Percentiles rank a stretch among this genome's conserved stretches.
These are phyloP conservation scores for Lamellibrachia satsuma DNA, from an alignment of 2,888 invertebrate species.

Conservation along the genomic window DNA sequence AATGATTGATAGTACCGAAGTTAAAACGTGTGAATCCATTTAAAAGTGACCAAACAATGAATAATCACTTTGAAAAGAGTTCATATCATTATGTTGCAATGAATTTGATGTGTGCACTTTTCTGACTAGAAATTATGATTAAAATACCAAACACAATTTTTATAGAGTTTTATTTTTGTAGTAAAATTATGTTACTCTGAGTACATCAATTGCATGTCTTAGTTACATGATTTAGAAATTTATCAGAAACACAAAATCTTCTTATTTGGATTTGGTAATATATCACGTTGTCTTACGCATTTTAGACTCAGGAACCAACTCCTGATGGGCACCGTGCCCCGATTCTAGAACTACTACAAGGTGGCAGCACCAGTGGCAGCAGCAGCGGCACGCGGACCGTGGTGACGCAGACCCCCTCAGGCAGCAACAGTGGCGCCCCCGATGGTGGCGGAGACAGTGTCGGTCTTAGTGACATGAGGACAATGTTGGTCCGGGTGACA, in stretches of 20 bases:
- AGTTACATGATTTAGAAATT: background rate
- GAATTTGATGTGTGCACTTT: too few species aligned
- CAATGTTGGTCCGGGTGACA: background rate
- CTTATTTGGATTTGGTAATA: background rate
- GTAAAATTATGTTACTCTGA: too few species aligned
- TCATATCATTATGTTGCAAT: too few species aligned
- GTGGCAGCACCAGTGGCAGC: constrained; percentile 5
- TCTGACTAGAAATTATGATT: background rate
- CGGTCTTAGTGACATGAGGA: constrained; percentile 23
- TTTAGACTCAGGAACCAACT: constrained; percentile 72
- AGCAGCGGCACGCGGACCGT: constrained; percentile 75
- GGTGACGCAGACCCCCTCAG: constrained; percentile 85
- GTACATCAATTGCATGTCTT: too few species aligned
- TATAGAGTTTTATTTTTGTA: too few species aligned
- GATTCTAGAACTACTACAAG: constrained; percentile 76
- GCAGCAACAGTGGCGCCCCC: constrained; percentile 41
- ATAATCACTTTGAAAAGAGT: too few species aligned
- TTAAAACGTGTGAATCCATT: background rate
- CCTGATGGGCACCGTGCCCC: constrained; percentile 89
- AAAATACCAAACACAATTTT: too few species aligned
- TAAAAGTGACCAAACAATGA: background rate
- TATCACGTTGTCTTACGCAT: background rate
- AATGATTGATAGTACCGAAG: background rate
- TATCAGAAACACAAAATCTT: background rate
- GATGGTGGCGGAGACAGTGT: constrained; percentile 23